These are phyloP conservation scores for Fundulus diaphanus DNA, from an alignment of 2,797 vertebrate genomes.

Conservation along the genomic window DNA sequence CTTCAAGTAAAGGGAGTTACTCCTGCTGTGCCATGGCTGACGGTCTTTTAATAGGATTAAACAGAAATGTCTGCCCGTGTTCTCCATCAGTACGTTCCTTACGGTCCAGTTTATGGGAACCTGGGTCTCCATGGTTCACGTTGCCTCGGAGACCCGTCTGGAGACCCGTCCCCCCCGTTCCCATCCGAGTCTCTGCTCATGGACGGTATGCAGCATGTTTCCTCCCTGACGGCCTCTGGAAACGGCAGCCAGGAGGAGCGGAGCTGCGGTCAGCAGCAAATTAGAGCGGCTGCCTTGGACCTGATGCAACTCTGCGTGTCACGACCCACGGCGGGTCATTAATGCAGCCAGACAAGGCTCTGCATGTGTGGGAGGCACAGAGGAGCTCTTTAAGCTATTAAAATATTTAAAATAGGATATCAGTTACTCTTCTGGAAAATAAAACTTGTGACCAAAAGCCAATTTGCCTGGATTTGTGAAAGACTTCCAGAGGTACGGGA, in stretches of 20 bases:
- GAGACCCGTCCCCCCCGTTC: slow-evolving; percentile 35
- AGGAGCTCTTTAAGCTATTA: slow-evolving; percentile 64
- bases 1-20: slow-evolving; percentile 29
- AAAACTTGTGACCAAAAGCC: slow-evolving; percentile 49
- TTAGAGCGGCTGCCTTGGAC: slow-evolving; percentile 73
- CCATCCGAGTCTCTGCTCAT: slow-evolving; percentile 36
- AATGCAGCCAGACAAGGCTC: slow-evolving; percentile 68
- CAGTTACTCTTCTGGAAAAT: slow-evolving; percentile 67
- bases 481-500: neutral
- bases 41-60: slow-evolving; percentile 65
- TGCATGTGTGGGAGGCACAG: slow-evolving; percentile 64
- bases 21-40: slow-evolving; percentile 55
- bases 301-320: slow-evolving; percentile 67
- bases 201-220: slow-evolving; percentile 62
- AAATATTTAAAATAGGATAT: slow-evolving; percentile 73
- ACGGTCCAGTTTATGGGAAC: slow-evolving; percentile 44
- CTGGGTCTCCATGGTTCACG: slow-evolving; percentile 22
- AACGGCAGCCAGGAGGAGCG: slow-evolving; percentile 58
- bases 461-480: slow-evolving; percentile 16
- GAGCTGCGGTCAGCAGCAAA: slow-evolving; percentile 71
- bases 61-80: slow-evolving; percentile 28
- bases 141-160: slow-evolving; percentile 49
- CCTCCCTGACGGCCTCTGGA: slow-evolving; percentile 72
- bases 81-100: neutral
- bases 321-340: slow-evolving; percentile 66